Conservation (phyloP, 1,140 invertebrate species). For the Elymnias hypermnestra region DNA sequence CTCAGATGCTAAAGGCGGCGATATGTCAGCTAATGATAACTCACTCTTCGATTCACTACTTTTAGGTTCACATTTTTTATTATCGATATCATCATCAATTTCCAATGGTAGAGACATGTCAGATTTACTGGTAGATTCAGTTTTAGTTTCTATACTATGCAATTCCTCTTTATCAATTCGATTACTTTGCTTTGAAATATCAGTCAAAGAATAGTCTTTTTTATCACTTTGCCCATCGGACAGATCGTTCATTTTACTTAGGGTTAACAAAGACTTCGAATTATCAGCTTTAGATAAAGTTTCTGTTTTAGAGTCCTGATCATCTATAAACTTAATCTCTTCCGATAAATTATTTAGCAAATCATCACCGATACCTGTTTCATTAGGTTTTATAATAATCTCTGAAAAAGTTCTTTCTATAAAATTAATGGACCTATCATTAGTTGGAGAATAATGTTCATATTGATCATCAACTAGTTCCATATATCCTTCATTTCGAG, state of each 20-base stretch:
- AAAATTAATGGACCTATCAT: conserved; percentile 75
- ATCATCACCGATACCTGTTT: conserved; percentile 21
- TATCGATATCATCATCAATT: conserved; percentile 10
- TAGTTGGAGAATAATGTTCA: conserved; percentile 48
- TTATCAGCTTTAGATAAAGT: conserved; percentile 21
- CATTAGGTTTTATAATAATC: conserved; percentile 43
- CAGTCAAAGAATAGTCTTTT: conserved; percentile 13
- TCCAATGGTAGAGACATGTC: conserved; percentile 37
- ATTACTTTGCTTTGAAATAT: conserved; percentile 7
- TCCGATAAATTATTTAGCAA: conserved; percentile 24
- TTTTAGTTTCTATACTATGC: conserved; percentile 24
- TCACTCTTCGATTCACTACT: conserved; percentile 17
- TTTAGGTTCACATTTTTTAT: conserved; percentile 14
- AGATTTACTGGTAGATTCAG: conserved; percentile 31
- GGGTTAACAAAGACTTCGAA: conserved; percentile 2
- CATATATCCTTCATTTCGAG: conserved; percentile 60
- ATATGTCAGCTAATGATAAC: conserved; percentile 27
- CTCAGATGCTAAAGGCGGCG: conserved; percentile 42
- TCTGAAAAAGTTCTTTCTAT: conserved; percentile 70
- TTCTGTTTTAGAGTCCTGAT: conserved; percentile 33
- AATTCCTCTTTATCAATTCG: conserved; percentile 12
- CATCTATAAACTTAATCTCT: conserved; percentile 37
- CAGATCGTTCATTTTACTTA: conserved; percentile 1
- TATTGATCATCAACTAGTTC: conserved; percentile 63
- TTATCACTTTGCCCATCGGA: conserved; percentile 13